Evolutionary conservation across 1,140 invertebrate species (phyloP), one percentile per base, ranked within the genome.

Genomic region (Neuroterus valhalla): DNA sequence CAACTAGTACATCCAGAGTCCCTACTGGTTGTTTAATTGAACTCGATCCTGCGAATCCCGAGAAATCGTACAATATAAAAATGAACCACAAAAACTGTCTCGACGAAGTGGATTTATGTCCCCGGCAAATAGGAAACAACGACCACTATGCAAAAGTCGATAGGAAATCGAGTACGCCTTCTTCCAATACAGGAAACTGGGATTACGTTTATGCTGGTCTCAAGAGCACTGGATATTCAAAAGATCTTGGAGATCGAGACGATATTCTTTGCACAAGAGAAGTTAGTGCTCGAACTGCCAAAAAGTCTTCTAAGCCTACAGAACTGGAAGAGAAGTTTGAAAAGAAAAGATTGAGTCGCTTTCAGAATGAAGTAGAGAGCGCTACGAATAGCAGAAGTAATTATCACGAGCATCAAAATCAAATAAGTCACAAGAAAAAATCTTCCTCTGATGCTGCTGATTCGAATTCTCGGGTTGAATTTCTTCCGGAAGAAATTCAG

Each of bases 171-270:
- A 55, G 52, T 11, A 52, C 21, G 14, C 52, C 52, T 3, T 12
- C 62, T 0, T 10, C 66, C 3, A 81, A 75, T 52, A 52, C 50
- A 26, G 94, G 94, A 73, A 92, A 92, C 66, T 96, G 95, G 94
- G 94, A 95, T 82, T 96, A 94, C 83, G 95, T 96, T 0, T 96
- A 94, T 81, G 91, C 93, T 76, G 94, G 94, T 86, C 87, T 96
- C 3, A 94, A 95, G 73, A 94, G 92, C 78, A 92, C 93, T 77
- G 93, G 94, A 1, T 94, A 95, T 78, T 93, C 92, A 2, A 94
- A 94, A 81, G 93, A 94, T 86, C 84, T 93, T 6, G 92, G 91
- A 3, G 93, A 94, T 67, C 86, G 91, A 17, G 91, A 92, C 11
- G 93, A 94, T 86, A 86, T 94, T 38, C 88, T 93, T 45, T 91